Base-by-base conservation (phyloP, 2,113 vertebrate genomes). In the Microcebus griseorufus region DNA sequence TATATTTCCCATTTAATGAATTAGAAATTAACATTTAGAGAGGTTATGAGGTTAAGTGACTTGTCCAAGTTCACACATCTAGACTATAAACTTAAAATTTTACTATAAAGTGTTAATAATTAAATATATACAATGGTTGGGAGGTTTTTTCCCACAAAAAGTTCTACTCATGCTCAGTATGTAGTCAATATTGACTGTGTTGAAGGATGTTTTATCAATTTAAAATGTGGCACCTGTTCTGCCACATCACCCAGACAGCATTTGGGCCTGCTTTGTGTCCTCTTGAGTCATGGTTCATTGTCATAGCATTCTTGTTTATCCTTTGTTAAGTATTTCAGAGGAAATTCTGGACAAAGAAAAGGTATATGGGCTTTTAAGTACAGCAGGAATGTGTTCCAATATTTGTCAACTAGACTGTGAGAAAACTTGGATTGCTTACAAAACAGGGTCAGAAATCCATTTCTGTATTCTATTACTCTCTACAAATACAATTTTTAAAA, bases 301-400 rank as follows among this genome's bases (percentile, higher is more conserved):
- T 45, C 29, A 64, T 7, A 20, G 48, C 85, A 75, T 70, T 73
- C 22, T 51, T 92, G 69, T 55, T 82, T 93, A 10, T 76, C 32
- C 48, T 70, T 53, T 75, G 29, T 58, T 45, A 89, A 93, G 39
- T 86, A 53, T 75, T 93, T 95, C 65, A 79, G 73, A 83, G 82
- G 53, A 93, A 75, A 55, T 88, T 75, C 75, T 70, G n/a, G 72
- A 79, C n/a, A 93, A 72, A 96, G 37, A 34, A 88, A 85, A 94
- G 62, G 39, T 55, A 45, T 83, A 42, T n/a, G 45, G 76, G 55
- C 18, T 80, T 93, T 62, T 58, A 62, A n/a, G 45, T 58, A 89
- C 78, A 73, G 37, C 10, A 81, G 29, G 58, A 79, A 45, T 39
- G 25, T 82, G 69, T 90, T 65, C 60, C 60, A 51, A 51, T 87